phyloP scores from a whole-genome alignment of 2,113 vertebrate genomes.

The Oncorhynchus kisutch region DNA sequence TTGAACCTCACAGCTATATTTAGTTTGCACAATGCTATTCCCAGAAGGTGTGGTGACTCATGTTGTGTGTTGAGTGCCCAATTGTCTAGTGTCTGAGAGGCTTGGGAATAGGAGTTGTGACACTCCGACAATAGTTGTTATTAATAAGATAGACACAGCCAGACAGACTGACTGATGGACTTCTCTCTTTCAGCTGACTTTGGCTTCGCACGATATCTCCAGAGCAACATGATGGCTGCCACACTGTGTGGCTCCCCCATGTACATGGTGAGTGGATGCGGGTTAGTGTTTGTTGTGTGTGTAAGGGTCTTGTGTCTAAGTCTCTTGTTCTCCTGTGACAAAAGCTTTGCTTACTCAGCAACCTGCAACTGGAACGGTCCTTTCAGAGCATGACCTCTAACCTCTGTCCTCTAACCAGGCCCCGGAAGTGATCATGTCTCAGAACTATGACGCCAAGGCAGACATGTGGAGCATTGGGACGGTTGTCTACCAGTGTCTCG shows the following conservation, averaged over 20 bases:
- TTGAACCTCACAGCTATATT: conserved; percentile 3
- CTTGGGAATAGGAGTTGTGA: conserved; percentile 1
- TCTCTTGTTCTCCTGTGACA: background rate
- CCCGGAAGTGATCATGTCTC: conserved; percentile 98
- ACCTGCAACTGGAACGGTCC: background rate
- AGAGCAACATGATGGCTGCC: conserved; percentile 99
- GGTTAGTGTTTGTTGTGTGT: background rate
- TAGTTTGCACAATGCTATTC: background rate
- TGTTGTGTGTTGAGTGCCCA: background rate
- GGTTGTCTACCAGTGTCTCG: conserved; percentile 95
- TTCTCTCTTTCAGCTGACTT: conserved; percentile 85
- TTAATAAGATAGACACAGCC: conserved; percentile 29
- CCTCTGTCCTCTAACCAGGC: conserved; percentile 71
- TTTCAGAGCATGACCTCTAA: background rate
- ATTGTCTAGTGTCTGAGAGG: conserved; percentile 14
- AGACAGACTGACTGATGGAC: conserved; percentile 1
- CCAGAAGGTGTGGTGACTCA: background rate
- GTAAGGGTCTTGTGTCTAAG: background rate
- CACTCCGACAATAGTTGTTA: conserved; percentile 17
- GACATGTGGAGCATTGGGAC: conserved; percentile 98
- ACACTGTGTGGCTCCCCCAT: conserved; percentile 95
- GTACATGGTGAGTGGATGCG: conserved; percentile 90
- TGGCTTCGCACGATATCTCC: conserved; percentile 95
- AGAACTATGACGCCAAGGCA: conserved; percentile 96
- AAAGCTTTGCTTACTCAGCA: conserved; percentile 1